Percentiles rank a stretch among this genome's conserved stretches.
These are phyloP conservation scores for Horisme vitalbata DNA, from an alignment of 2,888 invertebrate genomes.

Conservation along the genomic window DNA sequence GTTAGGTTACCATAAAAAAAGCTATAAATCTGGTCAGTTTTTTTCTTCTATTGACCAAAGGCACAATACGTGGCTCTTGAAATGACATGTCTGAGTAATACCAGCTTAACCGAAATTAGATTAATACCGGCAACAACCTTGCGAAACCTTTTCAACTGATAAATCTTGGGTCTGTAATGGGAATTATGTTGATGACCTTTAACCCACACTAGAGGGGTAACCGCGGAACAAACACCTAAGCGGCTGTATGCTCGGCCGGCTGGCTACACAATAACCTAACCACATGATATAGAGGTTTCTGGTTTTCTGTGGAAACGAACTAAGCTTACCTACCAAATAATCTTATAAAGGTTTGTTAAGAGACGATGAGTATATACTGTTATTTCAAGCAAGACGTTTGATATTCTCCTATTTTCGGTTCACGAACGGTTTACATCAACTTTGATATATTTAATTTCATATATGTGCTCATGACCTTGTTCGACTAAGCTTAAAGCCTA, in stretches of 20 bases:
- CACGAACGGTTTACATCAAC: no score
- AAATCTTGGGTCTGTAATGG: conserved; percentile 4
- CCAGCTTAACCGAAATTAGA: conserved; percentile 7
- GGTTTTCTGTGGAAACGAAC: no score
- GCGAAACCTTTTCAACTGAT: conserved; percentile 14
- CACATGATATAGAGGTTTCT: conserved; percentile 2
- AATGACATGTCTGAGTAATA: no score
- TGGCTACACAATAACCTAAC: conserved; percentile 13
- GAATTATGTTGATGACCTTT: conserved; percentile 20
- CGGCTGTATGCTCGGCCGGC: conserved; percentile 4
- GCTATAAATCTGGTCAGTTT: no score
- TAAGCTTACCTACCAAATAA: no score
- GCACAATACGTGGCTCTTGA: neutral
- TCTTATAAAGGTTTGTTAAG: no score
- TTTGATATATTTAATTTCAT: no score
- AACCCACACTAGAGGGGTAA: conserved; percentile 16
- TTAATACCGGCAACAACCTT: conserved; percentile 14
- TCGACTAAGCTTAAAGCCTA: neutral
- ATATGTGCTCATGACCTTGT: neutral
- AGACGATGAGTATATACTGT: no score
- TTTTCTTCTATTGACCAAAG: neutral
- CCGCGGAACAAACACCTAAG: conserved; percentile 17
- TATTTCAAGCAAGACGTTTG: neutral
- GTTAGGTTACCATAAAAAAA: no score
- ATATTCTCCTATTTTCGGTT: neutral